A percentile compares a stretch with the other conserved stretches of the same genome.
Evolutionary conservation across 2,113 vertebrate genomes (phyloP).

Genomic region (Jacana jacana): DNA sequence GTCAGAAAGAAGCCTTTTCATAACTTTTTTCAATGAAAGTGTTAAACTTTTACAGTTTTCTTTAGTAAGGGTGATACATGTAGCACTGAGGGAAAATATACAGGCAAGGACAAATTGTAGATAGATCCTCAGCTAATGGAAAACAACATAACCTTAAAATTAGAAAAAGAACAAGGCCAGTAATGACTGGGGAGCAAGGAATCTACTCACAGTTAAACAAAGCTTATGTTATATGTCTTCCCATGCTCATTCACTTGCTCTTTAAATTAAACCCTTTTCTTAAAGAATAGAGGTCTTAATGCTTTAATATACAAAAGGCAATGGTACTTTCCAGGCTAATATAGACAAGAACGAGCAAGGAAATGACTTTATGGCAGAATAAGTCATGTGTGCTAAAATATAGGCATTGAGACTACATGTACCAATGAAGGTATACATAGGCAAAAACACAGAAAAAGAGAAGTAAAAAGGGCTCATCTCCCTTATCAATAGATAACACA

Average conservation of each 20-base stretch:
- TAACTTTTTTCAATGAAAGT: neutral
- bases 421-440: neutral
- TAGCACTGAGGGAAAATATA: slow-evolving; percentile 18
- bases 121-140: neutral
- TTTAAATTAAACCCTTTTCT: neutral
- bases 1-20: neutral
- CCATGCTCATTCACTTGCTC: neutral
- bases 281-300: neutral
- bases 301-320: neutral
- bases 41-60: neutral
- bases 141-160: neutral
- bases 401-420: neutral
- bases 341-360: neutral
- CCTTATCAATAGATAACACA: neutral
- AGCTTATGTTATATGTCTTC: neutral
- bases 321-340: neutral
- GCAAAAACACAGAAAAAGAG: neutral
- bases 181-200: neutral
- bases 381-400: neutral
- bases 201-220: neutral
- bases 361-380: neutral
- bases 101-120: neutral
- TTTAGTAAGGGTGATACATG: neutral
- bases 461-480: neutral
- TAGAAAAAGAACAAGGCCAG: neutral